Base-by-base conservation (phyloP, 1,140 invertebrate genomes). In the Drosophila serrata region DNA sequence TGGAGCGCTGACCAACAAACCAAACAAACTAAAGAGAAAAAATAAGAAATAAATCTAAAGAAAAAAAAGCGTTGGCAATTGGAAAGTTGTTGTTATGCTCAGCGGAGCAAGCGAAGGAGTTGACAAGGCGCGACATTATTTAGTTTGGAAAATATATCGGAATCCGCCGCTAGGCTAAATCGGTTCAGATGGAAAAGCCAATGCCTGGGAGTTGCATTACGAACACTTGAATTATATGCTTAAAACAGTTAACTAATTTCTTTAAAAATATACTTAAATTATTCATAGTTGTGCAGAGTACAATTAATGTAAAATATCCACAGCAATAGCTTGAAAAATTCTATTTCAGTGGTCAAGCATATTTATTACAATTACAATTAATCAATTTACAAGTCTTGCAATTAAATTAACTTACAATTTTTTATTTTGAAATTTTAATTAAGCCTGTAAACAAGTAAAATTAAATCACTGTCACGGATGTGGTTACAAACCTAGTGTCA, bases 21-120 rank as follows among this genome's bases (percentile, higher is more conserved):
- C 61, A 78, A 74, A 55, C 51, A 55, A 55, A 55, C 51, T 55
- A 37, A 55, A 37, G 15, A 37, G 51, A 55, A 55, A 35, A 55
- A 37, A 22, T 22, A 15, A 9, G 15, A 55, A 55, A 55, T 35
- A 53, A 55, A 79, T 46, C 22, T 46, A 46, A 55, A 22, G 29
- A 9, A 22, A 51, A n/a, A n/a, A 53, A 55, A 74, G 57, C 60
- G 29, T 62, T 49, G 42, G 63, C 72, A 72, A 81, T 90, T 90
- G 85, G 85, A 90, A 90, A 90, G 85, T 90, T 75, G 75, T 87
- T 72, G 81, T 77, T 88, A 82, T 75, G 79, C 78, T 81, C 46
- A 68, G 74, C 40, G 75, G 64, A 61, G 75, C 67, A 49, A 24
- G 68, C 43, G 67, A 73, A 73, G 67, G 69, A 73, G 69, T 22